Percentiles rank a stretch among this genome's conserved stretches.
These are phyloP conservation scores for Stratiomys singularior DNA, from an alignment of 2,888 invertebrate species.

Conservation along the genomic window DNA sequence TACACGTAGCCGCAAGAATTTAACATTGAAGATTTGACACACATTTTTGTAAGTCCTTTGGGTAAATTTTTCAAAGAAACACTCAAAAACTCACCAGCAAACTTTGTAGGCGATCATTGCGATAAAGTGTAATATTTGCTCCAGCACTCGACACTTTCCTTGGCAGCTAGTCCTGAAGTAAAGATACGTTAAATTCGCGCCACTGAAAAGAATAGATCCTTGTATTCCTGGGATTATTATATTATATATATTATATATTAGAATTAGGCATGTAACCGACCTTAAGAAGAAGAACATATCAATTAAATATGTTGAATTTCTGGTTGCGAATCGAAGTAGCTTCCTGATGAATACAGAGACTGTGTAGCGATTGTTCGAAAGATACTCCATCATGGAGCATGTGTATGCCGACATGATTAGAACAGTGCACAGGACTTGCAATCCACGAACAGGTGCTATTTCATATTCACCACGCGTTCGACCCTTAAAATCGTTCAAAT, in stretches of 20 bases:
- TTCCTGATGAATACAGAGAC: constrained; percentile 64
- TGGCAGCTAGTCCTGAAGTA: constrained; percentile 68
- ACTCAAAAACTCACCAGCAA: constrained; percentile 66
- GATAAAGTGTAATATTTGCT: constrained; percentile 67
- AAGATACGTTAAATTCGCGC: constrained; percentile 70
- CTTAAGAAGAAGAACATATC: constrained; percentile 70
- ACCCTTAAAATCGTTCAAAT: constrained; percentile 40
- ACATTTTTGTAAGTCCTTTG: no score
- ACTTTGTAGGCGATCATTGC: constrained; percentile 69
- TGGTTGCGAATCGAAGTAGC: constrained; percentile 55
- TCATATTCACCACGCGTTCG: constrained; percentile 65
- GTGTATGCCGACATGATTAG: constrained; percentile 75
- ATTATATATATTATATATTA: background rate
- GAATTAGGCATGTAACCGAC: constrained; percentile 55
- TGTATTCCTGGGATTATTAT: background rate
- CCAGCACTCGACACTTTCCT: constrained; percentile 64
- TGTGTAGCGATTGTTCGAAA: constrained; percentile 60
- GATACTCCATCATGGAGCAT: constrained; percentile 72
- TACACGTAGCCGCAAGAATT: no score
- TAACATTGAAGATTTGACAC: no score
- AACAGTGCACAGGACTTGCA: constrained; percentile 73
- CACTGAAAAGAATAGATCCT: constrained; percentile 64
- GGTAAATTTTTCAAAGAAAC: no score
- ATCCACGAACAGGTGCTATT: constrained; percentile 69
- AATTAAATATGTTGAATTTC: constrained; percentile 55